Percentiles rank a stretch among this genome's conserved stretches.
phyloP scores from a whole-genome alignment of 1,140 invertebrate species.

The Hypothenemus hampei region DNA sequence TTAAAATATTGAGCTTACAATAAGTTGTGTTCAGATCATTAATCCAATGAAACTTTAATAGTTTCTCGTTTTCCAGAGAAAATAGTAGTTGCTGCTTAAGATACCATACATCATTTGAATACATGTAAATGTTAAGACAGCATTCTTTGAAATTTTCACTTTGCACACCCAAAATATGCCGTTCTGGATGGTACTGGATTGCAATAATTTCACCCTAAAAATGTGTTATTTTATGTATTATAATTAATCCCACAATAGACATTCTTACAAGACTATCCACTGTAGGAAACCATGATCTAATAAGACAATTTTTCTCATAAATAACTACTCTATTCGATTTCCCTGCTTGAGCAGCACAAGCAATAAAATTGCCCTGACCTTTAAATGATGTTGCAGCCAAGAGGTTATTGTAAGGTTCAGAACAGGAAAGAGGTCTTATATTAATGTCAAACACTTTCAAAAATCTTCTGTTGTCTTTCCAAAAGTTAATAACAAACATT shows the following conservation, averaged over 20 bases:
- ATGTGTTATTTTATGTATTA: background rate
- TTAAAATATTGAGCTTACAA: constrained; percentile 26
- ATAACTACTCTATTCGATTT: constrained; percentile 27
- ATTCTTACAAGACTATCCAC: constrained; percentile 26
- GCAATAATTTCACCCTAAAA: constrained; percentile 30
- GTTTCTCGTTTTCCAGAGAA: constrained; percentile 9
- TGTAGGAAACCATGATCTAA: constrained; percentile 22
- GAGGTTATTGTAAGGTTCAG: constrained; percentile 27
- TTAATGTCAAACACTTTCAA: constrained; percentile 31
- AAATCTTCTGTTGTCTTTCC: constrained; percentile 18
- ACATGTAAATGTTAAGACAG: constrained; percentile 26
- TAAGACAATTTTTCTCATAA: constrained; percentile 35
- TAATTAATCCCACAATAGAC: background rate
- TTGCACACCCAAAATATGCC: constrained; percentile 24
- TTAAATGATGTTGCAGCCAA: constrained; percentile 24
- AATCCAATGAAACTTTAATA: constrained; percentile 27
- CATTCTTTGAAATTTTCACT: background rate
- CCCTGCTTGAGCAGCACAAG: constrained; percentile 11
- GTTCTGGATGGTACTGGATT: constrained; percentile 29
- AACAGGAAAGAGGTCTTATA: constrained; percentile 23
- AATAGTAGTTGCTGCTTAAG: constrained; percentile 30
- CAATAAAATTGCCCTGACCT: constrained; percentile 32
- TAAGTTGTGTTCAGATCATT: constrained; percentile 12
- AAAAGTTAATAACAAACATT: constrained; percentile 34
- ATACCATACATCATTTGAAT: constrained; percentile 31